Evolutionary conservation across 2,888 invertebrate genomes (phyloP).

Genomic region (Aphrophora alni): DNA sequence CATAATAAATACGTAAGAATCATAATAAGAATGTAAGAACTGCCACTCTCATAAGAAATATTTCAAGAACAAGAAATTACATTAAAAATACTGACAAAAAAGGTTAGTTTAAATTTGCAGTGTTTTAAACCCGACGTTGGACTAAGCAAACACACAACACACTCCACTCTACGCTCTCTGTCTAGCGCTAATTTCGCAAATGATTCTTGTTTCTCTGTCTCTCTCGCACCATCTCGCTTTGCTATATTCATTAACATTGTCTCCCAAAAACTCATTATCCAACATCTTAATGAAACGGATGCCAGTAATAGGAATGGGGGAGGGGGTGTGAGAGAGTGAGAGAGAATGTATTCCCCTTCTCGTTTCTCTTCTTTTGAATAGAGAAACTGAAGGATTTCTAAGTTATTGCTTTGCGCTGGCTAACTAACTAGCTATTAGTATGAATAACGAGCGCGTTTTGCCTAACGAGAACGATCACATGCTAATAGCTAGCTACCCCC

Average conservation of each 20-base stretch:
- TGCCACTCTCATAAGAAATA: too few relatives aligned
- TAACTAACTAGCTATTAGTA: constrained; percentile 5
- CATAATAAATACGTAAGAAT: too few relatives aligned
- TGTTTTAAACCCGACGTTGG: neutral
- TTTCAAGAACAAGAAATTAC: neutral
- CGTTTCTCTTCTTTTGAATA: constrained; percentile 2
- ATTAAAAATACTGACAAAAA: too few relatives aligned
- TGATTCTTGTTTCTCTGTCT: constrained; percentile 43
- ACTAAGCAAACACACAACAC: neutral
- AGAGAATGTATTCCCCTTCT: neutral
- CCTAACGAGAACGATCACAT: neutral
- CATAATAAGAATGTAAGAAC: too few relatives aligned
- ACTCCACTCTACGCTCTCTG: neutral
- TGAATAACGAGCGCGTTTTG: constrained; percentile 1
- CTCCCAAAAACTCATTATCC: constrained; percentile 48
- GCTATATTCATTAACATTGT: constrained; percentile 47
- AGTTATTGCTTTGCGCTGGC: neutral
- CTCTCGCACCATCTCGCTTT: constrained; percentile 46
- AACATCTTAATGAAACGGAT: constrained; percentile 48
- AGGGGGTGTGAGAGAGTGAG: neutral
- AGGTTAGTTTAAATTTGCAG: neutral
- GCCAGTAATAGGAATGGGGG: constrained; percentile 42
- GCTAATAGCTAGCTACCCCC: neutral
- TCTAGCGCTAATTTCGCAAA: constrained; percentile 33
- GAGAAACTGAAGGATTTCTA: constrained; percentile 9